Percentiles rank a stretch among this genome's conserved stretches.
Evolutionary conservation across 2,888 invertebrate species (phyloP).

Genomic region (Heteromurus nitidus): DNA sequence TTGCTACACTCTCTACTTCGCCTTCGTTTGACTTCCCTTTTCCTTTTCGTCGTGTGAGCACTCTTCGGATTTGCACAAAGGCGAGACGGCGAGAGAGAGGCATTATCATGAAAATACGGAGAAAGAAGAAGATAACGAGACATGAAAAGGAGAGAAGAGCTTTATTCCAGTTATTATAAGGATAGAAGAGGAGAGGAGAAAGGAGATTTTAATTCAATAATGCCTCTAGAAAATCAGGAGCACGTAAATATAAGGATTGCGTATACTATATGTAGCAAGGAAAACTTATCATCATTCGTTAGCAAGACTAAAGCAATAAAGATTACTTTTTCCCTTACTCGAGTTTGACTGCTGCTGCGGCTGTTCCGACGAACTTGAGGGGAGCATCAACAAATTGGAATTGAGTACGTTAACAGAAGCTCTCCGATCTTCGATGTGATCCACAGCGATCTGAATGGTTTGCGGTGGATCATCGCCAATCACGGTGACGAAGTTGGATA

Average conservation of each 20-base stretch:
- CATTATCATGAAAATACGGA: conserved; percentile 3
- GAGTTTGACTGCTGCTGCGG: conserved; percentile 1
- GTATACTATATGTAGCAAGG: not conserved
- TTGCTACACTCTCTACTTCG: not conserved
- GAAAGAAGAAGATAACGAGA: not conserved
- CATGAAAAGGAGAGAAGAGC: conserved; percentile 1
- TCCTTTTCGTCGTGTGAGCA: not conserved
- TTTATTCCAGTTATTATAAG: not conserved
- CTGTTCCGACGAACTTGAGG: not conserved
- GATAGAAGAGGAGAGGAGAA: no score
- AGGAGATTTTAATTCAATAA: conserved; percentile 9
- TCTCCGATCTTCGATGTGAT: conserved; percentile 61
- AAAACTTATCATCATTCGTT: not conserved
- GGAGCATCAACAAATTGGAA: conserved; percentile 52
- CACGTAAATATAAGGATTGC: no score
- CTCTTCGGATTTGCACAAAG: no score
- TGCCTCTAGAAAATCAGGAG: no score
- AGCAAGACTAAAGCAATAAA: not conserved
- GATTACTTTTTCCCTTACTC: conserved; percentile 16
- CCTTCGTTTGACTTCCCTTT: not conserved
- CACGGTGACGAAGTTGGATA: conserved; percentile 41
- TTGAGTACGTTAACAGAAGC: conserved; percentile 39
- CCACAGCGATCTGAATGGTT: conserved; percentile 71
- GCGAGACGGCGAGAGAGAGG: not conserved
- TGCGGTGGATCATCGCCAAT: conserved; percentile 51